Percentiles rank a stretch among this genome's conserved stretches.
Evolutionary conservation across 2,113 vertebrate genomes (phyloP).

Genomic region (Tragelaphus scriptus): DNA sequence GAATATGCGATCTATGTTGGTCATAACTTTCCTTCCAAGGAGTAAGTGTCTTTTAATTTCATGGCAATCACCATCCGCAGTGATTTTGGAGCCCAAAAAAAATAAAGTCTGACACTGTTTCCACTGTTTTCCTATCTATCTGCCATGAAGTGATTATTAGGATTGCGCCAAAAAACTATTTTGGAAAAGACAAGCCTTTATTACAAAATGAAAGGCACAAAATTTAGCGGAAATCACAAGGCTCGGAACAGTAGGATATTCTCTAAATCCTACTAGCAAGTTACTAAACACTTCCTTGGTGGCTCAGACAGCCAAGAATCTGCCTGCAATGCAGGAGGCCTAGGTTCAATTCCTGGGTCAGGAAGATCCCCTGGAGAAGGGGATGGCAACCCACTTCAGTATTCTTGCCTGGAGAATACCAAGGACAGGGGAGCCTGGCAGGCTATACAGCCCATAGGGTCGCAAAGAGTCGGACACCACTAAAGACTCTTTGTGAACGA

Average conservation of each 20-base stretch:
- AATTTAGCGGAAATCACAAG: background rate
- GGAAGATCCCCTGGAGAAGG: background rate
- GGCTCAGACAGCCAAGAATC: background rate
- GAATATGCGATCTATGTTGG: too few species aligned
- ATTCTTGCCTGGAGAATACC: background rate
- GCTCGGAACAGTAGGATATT: background rate
- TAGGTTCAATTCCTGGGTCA: background rate
- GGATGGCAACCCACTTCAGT: background rate
- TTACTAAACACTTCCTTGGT: background rate
- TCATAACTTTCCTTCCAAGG: too few species aligned
- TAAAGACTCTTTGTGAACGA: background rate
- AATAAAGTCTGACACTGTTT: too few species aligned
- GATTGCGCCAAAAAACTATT: background rate
- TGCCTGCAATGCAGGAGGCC: background rate
- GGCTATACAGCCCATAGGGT: background rate
- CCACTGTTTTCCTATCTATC: too few species aligned
- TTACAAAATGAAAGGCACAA: background rate
- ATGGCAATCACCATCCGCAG: too few species aligned
- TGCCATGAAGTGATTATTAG: background rate
- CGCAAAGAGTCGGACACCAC: background rate
- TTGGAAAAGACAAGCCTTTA: background rate
- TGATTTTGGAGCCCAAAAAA: too few species aligned
- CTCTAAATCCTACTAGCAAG: background rate
- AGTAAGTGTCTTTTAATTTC: too few species aligned
- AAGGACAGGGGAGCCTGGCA: background rate